These are phyloP conservation scores for Macaria notata DNA, from an alignment of 2,888 invertebrate genomes.

Conservation along the genomic window DNA sequence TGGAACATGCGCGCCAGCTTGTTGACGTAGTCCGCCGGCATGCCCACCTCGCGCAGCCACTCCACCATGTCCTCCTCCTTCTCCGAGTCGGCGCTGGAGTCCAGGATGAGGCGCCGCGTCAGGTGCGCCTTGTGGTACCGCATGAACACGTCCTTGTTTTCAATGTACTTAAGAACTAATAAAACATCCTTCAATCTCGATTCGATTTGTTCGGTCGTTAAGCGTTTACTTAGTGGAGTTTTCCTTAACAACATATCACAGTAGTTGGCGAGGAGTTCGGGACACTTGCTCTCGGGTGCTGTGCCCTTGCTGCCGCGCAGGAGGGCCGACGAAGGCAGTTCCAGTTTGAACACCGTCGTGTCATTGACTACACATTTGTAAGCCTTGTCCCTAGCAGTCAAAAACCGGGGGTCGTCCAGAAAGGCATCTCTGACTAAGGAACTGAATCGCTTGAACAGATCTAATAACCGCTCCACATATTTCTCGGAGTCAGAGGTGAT, in stretches of 20 bases:
- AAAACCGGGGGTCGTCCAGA: constrained; percentile 97
- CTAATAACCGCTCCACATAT: constrained; percentile 97
- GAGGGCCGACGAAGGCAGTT: constrained; percentile 84
- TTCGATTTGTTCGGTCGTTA: constrained; percentile 98
- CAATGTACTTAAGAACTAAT: constrained; percentile 98
- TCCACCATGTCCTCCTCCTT: constrained; percentile 99
- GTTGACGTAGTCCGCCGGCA: constrained; percentile 99
- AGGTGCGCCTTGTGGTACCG: constrained; percentile 99
- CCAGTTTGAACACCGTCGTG: constrained; percentile 93
- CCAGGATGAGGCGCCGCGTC: constrained; percentile 95
- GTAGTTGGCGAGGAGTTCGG: constrained; percentile 98
- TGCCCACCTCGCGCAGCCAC: constrained; percentile 98
- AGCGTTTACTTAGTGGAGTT: constrained; percentile 96
- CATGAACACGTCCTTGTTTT: constrained; percentile 99
- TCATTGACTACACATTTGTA: constrained; percentile 99
- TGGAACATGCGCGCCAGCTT: constrained; percentile 99
- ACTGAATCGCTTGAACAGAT: constrained; percentile 96
- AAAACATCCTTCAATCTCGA: constrained; percentile 95
- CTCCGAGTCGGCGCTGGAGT: constrained; percentile 99
- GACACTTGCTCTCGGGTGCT: constrained; percentile 98
- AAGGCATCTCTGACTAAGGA: constrained; percentile 96
- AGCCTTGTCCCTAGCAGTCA: constrained; percentile 98
- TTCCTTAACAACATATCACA: constrained; percentile 99
- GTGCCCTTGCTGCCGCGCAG: constrained; percentile 85
- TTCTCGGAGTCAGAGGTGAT: constrained; percentile 99